Percentiles rank a stretch among this genome's conserved stretches.
phyloP scores from a whole-genome alignment of 2,113 vertebrate genomes.

The Odontophorus gujanensis region DNA sequence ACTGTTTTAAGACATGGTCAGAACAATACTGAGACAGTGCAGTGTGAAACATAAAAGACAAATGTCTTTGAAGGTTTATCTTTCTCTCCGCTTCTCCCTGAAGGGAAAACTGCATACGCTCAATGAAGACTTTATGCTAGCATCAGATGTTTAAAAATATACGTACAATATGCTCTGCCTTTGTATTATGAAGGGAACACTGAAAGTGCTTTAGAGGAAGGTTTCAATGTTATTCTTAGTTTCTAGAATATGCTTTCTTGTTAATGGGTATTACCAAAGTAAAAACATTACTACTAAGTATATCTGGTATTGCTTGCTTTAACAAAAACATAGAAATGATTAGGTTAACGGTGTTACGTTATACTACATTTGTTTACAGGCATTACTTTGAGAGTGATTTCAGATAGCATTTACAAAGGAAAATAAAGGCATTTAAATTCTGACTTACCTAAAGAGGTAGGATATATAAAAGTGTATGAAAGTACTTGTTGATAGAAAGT shows the following conservation, averaged over 20 bases:
- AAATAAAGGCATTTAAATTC: not conserved
- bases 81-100: not conserved
- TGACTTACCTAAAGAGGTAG: not conserved
- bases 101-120: not conserved
- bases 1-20: not conserved
- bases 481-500: constrained; percentile 26
- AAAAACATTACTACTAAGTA: not conserved
- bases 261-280: not conserved
- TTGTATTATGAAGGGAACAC: not conserved
- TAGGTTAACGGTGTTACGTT: not conserved
- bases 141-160: not conserved
- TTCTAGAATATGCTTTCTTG: not conserved
- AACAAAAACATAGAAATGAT: not conserved
- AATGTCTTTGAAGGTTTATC: not conserved
- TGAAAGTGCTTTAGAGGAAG: not conserved
- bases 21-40: not conserved
- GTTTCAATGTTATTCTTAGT: not conserved
- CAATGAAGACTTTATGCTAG: not conserved
- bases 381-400: not conserved
- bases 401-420: not conserved
- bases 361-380: not conserved
- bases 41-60: not conserved
- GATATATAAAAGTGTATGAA: constrained; percentile 28
- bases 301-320: not conserved
- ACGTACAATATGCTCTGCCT: not conserved